These are phyloP conservation scores for Ganaspis brasiliensis DNA, from an alignment of 2,888 invertebrate species.

Conservation along the genomic window DNA sequence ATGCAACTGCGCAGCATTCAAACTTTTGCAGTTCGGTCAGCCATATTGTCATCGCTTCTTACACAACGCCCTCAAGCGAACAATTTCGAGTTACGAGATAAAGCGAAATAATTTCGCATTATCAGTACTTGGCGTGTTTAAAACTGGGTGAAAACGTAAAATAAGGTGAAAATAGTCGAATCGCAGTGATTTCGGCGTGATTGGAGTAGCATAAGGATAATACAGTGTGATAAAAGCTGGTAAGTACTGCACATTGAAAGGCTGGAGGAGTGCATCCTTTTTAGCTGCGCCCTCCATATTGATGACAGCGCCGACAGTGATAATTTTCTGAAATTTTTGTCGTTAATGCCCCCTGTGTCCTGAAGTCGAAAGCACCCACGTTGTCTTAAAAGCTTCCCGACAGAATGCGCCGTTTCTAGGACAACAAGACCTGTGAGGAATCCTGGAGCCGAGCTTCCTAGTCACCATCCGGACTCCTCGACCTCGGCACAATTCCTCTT, in stretches of 20 bases:
- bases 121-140: not conserved
- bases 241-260: slow-evolving; percentile 53
- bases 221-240: slow-evolving; percentile 53
- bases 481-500: slow-evolving; percentile 17
- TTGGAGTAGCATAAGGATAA: slow-evolving; percentile 20
- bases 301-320: slow-evolving; percentile 87
- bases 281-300: slow-evolving; percentile 81
- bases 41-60: slow-evolving; percentile 78
- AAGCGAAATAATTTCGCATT: slow-evolving; percentile 66
- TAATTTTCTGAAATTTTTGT: slow-evolving; percentile 86
- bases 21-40: slow-evolving; percentile 73
- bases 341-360: slow-evolving; percentile 86
- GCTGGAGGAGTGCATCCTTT: slow-evolving; percentile 63
- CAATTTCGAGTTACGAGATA: slow-evolving; percentile 81
- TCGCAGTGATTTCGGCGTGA: slow-evolving; percentile 43
- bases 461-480: slow-evolving; percentile 12
- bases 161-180: slow-evolving; percentile 52
- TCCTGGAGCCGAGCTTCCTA: slow-evolving; percentile 26
- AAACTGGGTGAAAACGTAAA: not conserved
- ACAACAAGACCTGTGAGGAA: slow-evolving; percentile 50
- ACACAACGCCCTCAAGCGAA: slow-evolving; percentile 84
- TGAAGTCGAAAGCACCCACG: slow-evolving; percentile 79
- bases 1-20: slow-evolving; percentile 73
- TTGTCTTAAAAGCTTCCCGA: slow-evolving; percentile 77
- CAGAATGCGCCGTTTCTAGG: slow-evolving; percentile 77